Percentiles rank a stretch among this genome's conserved stretches.
phyloP scores from a whole-genome alignment of 2,888 invertebrate genomes.

The Euproctis similis region DNA sequence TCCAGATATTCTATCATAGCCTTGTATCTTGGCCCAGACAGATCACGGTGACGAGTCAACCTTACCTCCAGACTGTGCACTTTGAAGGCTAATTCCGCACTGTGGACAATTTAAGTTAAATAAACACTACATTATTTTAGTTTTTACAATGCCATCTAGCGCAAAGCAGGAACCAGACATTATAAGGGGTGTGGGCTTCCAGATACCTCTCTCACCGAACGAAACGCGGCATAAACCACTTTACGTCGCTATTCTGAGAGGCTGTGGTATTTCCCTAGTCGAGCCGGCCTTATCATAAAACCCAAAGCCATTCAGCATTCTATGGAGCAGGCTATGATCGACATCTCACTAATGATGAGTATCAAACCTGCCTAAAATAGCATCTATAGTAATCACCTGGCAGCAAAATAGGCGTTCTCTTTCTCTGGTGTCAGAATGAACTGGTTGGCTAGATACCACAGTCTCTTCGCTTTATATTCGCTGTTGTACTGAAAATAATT shows the following conservation, averaged over 20 bases:
- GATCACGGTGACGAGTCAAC: constrained; percentile 75
- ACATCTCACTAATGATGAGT: too few species aligned
- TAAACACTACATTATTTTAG: not conserved
- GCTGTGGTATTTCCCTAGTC: too few species aligned
- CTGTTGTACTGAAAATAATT: constrained; percentile 50
- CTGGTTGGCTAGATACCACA: constrained; percentile 75
- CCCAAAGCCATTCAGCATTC: too few species aligned
- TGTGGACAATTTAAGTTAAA: constrained; percentile 16
- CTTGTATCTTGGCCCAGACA: constrained; percentile 67
- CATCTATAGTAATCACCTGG: constrained; percentile 47
- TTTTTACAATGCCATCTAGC: too few species aligned
- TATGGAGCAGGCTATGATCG: too few species aligned
- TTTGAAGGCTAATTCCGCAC: constrained; percentile 60
- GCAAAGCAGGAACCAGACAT: too few species aligned
- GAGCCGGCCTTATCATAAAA: too few species aligned
- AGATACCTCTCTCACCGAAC: too few species aligned
- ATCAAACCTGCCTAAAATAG: too few species aligned
- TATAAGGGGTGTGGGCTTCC: too few species aligned
- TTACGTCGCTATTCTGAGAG: too few species aligned
- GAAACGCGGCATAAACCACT: too few species aligned
- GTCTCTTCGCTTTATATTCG: constrained; percentile 71
- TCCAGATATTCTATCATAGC: constrained; percentile 51
- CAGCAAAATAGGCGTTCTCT: constrained; percentile 74
- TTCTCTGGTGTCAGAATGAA: constrained; percentile 76
- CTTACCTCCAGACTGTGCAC: constrained; percentile 78